phyloP scores from a whole-genome alignment of 2,113 vertebrate genomes.

The Varanus komodoensis region DNA sequence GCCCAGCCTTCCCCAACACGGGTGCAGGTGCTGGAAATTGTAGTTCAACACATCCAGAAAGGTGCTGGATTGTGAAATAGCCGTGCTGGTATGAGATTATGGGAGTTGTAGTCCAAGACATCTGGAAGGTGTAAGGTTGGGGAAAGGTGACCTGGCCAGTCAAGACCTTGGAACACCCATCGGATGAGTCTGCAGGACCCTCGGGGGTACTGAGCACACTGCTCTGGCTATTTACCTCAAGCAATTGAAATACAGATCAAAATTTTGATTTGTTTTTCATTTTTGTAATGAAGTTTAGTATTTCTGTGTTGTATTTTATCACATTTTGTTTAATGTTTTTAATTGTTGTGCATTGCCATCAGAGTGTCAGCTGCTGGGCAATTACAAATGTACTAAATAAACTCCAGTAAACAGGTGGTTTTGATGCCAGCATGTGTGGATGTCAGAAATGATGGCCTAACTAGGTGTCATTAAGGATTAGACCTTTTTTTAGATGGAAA shows the following conservation, averaged over 20 bases:
- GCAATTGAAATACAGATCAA: background rate
- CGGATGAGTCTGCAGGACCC: background rate
- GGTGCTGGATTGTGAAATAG: too few relatives aligned
- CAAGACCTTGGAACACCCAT: background rate
- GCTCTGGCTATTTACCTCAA: background rate
- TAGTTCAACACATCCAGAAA: too few relatives aligned
- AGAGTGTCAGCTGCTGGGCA: background rate
- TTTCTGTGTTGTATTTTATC: too few relatives aligned
- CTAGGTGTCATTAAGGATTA: background rate
- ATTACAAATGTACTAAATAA: too few relatives aligned
- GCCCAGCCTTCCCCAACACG: too few relatives aligned
- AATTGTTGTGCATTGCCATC: too few relatives aligned
- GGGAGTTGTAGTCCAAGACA: background rate
- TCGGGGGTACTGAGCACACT: background rate
- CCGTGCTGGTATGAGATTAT: background rate
- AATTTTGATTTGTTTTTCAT: background rate
- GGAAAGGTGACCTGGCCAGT: background rate
- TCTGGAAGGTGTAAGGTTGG: background rate
- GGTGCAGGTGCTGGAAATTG: too few relatives aligned
- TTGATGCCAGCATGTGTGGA: background rate
- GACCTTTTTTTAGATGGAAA: too few relatives aligned
- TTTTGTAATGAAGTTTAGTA: too few relatives aligned
- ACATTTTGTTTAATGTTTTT: too few relatives aligned
- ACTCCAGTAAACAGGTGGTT: background rate
- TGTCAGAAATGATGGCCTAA: background rate